Evolutionary conservation across 2,797 vertebrate genomes (phyloP).

Genomic region (Nyctibius grandis): DNA sequence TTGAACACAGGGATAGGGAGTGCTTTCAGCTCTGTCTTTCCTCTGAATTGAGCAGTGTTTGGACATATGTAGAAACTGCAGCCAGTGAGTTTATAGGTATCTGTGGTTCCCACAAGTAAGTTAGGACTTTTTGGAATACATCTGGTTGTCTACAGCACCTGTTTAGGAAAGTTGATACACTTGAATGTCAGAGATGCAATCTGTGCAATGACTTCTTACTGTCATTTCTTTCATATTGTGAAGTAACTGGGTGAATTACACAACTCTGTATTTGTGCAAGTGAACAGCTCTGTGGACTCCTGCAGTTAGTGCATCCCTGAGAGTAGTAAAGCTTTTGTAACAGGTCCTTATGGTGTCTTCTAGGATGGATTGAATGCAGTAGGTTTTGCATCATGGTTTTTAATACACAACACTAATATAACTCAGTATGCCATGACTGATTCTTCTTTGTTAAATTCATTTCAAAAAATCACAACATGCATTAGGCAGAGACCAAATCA

Average conservation of each 20-base stretch:
- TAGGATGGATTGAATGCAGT: not conserved
- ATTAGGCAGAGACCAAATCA: not conserved
- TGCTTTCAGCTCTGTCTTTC: not conserved
- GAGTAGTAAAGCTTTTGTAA: not conserved
- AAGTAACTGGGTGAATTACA: not conserved
- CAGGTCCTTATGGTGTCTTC: not conserved
- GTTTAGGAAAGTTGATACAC: not conserved
- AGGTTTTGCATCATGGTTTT: not conserved
- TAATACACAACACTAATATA: not conserved
- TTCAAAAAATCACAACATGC: not conserved
- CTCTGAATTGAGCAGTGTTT: not conserved
- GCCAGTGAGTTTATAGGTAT: not conserved
- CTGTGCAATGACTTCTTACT: not conserved
- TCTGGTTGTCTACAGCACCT: not conserved
- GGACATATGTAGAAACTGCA: not conserved
- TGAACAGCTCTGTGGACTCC: not conserved
- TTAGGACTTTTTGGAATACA: not conserved
- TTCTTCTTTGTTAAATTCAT: not conserved
- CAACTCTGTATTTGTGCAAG: not conserved
- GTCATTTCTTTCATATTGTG: not conserved
- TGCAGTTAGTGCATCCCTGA: not conserved
- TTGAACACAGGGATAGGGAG: not conserved
- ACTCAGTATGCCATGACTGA: not conserved
- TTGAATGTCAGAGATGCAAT: not conserved
- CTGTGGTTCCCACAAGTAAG: not conserved